Conservation (phyloP, 2,888 invertebrate genomes). For the Dryomyza anilis region DNA sequence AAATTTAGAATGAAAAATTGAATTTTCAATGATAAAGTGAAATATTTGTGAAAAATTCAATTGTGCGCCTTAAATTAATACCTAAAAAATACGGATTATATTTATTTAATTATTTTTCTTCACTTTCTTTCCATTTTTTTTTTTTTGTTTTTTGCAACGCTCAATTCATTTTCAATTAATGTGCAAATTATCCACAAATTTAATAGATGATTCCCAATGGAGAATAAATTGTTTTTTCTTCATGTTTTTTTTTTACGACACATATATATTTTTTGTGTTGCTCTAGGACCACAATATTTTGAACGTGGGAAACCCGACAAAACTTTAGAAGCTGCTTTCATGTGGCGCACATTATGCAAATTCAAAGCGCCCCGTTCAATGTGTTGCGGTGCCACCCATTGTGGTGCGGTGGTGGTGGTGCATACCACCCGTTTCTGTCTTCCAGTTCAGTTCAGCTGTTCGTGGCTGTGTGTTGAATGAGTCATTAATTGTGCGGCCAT, state of each 20-base stretch:
- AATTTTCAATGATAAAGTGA: too few species aligned
- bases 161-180: slow-evolving; percentile 8
- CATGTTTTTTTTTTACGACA: too few species aligned
- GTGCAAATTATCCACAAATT: not conserved
- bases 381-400: not conserved
- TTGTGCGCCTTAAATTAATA: too few species aligned
- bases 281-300: not conserved
- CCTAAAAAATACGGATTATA: too few species aligned
- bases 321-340: too few species aligned
- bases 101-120: too few species aligned
- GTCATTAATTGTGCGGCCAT: slow-evolving; percentile 5
- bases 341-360: slow-evolving; percentile 6
- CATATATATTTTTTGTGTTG: not conserved
- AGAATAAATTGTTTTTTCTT: too few species aligned
- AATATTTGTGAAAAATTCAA: too few species aligned
- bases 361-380: not conserved
- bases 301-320: too few species aligned
- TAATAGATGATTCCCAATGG: not conserved
- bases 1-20: too few species aligned
- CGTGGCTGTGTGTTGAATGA: not conserved
- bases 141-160: not conserved
- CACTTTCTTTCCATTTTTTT: not conserved
- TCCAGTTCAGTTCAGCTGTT: not conserved
- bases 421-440: not conserved
- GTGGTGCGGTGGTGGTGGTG: not conserved